Evolutionary conservation across 2,888 invertebrate genomes (phyloP).

Genomic region (Ophonus ardosiacus): DNA sequence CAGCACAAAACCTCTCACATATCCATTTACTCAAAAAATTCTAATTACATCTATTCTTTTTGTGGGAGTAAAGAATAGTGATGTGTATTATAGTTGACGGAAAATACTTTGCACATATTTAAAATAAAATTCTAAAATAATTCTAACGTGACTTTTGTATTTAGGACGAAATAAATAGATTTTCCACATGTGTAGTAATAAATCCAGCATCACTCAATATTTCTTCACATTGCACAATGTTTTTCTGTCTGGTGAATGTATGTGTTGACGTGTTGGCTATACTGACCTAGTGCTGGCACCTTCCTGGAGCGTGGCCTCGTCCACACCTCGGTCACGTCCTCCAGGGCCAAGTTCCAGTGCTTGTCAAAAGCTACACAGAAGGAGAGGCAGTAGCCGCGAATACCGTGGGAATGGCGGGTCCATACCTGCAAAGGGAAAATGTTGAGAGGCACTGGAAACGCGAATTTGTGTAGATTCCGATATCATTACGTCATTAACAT

Average conservation of each 20-base stretch:
- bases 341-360: constrained; percentile 93
- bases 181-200: too few species aligned
- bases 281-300: constrained; percentile 80
- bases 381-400: constrained; percentile 89
- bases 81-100: too few species aligned
- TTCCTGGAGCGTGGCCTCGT: constrained; percentile 81
- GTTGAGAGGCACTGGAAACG: background rate
- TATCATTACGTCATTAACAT: too few species aligned
- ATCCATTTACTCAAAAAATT: too few species aligned
- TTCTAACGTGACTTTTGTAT: too few species aligned
- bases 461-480: background rate
- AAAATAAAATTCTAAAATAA: too few species aligned
- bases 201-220: background rate
- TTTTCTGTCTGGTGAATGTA: background rate
- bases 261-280: background rate
- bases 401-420: constrained; percentile 83
- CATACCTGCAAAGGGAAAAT: constrained; percentile 78
- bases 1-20: too few species aligned
- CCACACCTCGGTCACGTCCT: constrained; percentile 91
- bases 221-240: background rate
- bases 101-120: too few species aligned
- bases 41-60: too few species aligned
- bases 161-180: too few species aligned
- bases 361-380: constrained; percentile 93
- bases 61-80: too few species aligned